Evolutionary conservation across 2,797 vertebrate species (phyloP).

Genomic region (Rhinichthys osculus): DNA sequence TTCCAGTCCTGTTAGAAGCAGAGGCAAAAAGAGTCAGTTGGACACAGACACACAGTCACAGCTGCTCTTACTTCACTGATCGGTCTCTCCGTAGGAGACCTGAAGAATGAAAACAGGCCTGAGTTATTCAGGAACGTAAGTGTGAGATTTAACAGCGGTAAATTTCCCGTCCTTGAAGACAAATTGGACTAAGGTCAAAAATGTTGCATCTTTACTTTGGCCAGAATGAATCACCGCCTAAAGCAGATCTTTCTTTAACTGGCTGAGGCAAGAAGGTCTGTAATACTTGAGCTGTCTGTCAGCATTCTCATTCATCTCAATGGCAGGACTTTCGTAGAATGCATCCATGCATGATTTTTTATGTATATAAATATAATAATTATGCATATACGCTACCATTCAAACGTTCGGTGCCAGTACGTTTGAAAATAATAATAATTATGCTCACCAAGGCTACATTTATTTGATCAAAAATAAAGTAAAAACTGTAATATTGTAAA

Average conservation of each 20-base stretch:
- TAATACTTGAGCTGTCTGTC: background rate
- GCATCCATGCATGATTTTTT: background rate
- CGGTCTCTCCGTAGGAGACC: conserved; percentile 12
- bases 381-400: background rate
- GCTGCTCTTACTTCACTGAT: conserved; percentile 18
- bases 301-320: background rate
- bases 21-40: background rate
- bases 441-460: background rate
- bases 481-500: background rate
- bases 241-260: conserved; percentile 11
- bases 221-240: conserved; percentile 6
- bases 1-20: background rate
- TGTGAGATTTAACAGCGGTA: conserved; percentile 28
- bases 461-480: background rate
- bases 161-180: conserved; percentile 28
- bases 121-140: conserved; percentile 33
- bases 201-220: conserved; percentile 2
- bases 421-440: background rate
- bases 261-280: background rate
- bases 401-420: background rate
- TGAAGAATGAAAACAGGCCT: conserved; percentile 26
- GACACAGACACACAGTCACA: conserved; percentile 6
- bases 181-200: conserved; percentile 23
- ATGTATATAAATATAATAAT: background rate
- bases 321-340: background rate